Evolutionary conservation across 2,113 vertebrate genomes (phyloP), one percentile per base, ranked within the genome.

Genomic region (Siniperca knerii): DNA sequence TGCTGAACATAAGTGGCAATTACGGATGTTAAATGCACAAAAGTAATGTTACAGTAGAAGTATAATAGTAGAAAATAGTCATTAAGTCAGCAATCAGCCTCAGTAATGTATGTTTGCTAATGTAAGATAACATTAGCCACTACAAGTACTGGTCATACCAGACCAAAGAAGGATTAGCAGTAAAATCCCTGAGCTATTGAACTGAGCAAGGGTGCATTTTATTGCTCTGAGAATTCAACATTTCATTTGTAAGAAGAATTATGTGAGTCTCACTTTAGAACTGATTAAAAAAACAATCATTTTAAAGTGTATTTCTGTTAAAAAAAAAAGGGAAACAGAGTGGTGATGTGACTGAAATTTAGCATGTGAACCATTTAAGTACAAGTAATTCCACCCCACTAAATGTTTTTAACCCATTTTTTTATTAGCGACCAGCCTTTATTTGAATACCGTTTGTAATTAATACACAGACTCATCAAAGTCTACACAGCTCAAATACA

Each of bases 401-500:
- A 21, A 67, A 15, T 67, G n/a, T 48, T 4, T 29, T 25, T 29
- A 29, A 64, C 8, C 33, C 61, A 29, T 4, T 25, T 16, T 4
- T 20, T 44, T 35, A 61, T 33, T 33, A 23, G 15, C 0, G 12
- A 61, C 25, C 58, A 44, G 35, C 35, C 35, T 37, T 37, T 37
- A 37, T 37, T 16, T 29, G 29, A 29, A 29, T 29, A 29, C 29
- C 29, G 29, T 29, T 29, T 29, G 29, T 29, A 29, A 29, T 29
- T 29, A 75, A 78, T 50, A 84, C 23, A 66, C 61, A 35, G 12
- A 40, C 48, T 50, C 33, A 37, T 46, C 44, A 10, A 48, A 52
- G 46, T 25, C 8, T 12, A 21, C 23, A 25, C 46, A 72, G 10
- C 33, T 20, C 16, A 33, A 23, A n/a, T 23, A 20, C 60, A 46